Percentiles rank a stretch among this genome's conserved stretches.
Evolutionary conservation across 2,888 invertebrate genomes (phyloP).

Genomic region (Meghimatium bilineatum): DNA sequence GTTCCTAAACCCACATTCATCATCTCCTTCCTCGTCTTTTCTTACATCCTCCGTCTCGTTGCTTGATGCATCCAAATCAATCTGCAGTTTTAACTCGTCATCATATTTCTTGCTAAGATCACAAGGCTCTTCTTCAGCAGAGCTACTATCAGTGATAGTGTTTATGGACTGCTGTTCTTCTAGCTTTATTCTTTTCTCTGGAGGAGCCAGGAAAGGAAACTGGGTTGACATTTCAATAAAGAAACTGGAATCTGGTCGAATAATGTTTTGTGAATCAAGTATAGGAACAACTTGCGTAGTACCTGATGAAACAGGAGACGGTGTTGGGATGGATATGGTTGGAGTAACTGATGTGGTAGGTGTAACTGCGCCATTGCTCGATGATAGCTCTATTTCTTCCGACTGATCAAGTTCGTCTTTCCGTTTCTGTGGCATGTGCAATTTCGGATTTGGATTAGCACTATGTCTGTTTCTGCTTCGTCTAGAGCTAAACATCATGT

Average conservation of each 20-base stretch:
- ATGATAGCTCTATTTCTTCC: constrained; percentile 40
- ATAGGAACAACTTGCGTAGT: constrained; percentile 46
- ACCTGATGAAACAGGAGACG: constrained; percentile 59
- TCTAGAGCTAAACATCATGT: constrained; percentile 99
- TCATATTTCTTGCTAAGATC: constrained; percentile 47
- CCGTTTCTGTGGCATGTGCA: constrained; percentile 95
- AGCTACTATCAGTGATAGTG: constrained; percentile 7
- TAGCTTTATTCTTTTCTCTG: constrained; percentile 67
- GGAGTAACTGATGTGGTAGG: constrained; percentile 58
- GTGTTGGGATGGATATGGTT: constrained; percentile 56
- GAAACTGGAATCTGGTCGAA: constrained; percentile 61
- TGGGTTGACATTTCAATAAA: constrained; percentile 67
- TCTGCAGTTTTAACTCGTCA: constrained; percentile 40
- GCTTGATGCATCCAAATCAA: constrained; percentile 39
- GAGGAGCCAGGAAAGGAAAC: constrained; percentile 66
- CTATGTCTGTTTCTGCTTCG: constrained; percentile 96
- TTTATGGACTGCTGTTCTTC: constrained; percentile 53
- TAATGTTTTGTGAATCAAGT: constrained; percentile 59
- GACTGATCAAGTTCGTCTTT: constrained; percentile 84
- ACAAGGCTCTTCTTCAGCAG: constrained; percentile 42
- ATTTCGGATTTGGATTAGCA: constrained; percentile 98
- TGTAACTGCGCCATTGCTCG: constrained; percentile 9
- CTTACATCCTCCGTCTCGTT: constrained; percentile 24
- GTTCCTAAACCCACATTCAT: constrained; percentile 62
- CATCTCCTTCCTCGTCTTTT: constrained; percentile 44